Base-by-base conservation (phyloP, 92 coral and sea anemone genomes). In the Muricea muricata region DNA sequence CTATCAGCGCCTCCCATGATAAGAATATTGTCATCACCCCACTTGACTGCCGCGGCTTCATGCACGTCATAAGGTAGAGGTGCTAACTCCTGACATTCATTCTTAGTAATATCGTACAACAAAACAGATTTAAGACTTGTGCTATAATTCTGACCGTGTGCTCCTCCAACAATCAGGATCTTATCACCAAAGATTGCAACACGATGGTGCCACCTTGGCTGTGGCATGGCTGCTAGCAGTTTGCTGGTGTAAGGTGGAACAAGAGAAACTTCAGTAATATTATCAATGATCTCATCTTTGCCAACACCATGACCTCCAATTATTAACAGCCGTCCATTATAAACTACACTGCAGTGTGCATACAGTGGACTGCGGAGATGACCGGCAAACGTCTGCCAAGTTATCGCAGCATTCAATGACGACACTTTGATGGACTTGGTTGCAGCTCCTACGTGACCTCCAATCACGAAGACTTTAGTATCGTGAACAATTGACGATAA, bases 141-240 rank as follows among this genome's bases (percentile, higher is more conserved):
- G 33, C 47, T 18, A 46, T 20, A 9, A 24, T 4, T 10, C 57
- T 0, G 0, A 0, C 26, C 26, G 2, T 24, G 34, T 17, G 18
- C n/a, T 47, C 79, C 79, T n/a, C 58, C 79, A 23, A 28, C 30
- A 73, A 73, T 73, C 56, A 73, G 6, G 35, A 73, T 73, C 14
- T 73, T 47, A 31, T 73, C 79, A 28, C 48, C 60, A 47, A 41
- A 15, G 20, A 73, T 18, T 55, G 46, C 31, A 4, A 30, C 42
- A 73, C 79, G 3, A n/a, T 73, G 79, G 20, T 0, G 7, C 15
- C 18, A 15, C 7, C 23, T 73, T 73, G 32, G 18, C 30, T 73
- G 79, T 21, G 79, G 56, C 79, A 73, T 73, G 20, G 31, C 28
- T 6, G 58, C 21, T 60, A 73, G 25, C 79, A 47, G 30, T 23